Percentiles rank a stretch among this genome's conserved stretches.
Conservation (phyloP, 2,888 invertebrate species). For the Meiosimyza platycephala region DNA sequence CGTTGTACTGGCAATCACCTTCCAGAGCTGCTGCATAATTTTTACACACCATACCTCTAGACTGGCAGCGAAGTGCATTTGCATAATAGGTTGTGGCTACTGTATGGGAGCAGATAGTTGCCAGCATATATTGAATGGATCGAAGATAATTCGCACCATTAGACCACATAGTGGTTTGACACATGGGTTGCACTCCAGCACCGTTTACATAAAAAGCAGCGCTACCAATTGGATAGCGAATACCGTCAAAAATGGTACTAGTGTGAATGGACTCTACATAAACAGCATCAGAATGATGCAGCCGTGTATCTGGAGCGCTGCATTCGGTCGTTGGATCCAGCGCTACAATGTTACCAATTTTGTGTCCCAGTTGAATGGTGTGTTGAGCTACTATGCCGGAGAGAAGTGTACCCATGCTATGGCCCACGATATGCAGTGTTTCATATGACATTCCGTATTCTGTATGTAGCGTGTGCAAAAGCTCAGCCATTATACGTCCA, state of each 20-base stretch:
- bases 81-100: constrained; percentile 2
- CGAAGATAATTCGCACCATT: background rate
- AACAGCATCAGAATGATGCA: background rate
- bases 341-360: constrained; percentile 10
- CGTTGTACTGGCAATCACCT: background rate
- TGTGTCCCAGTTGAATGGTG: background rate
- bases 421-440: constrained; percentile 1
- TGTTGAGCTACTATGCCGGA: background rate
- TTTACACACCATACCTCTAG: background rate
- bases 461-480: background rate
- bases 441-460: constrained; percentile 18
- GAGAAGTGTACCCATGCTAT: background rate
- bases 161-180: background rate
- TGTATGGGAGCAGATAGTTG: background rate
- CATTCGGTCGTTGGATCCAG: constrained; percentile 1
- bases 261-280: constrained; percentile 1
- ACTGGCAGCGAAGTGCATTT: background rate
- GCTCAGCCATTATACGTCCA: constrained; percentile 1
- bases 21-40: background rate
- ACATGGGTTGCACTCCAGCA: background rate
- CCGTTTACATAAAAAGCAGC: constrained; percentile 6
- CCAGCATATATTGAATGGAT: background rate
- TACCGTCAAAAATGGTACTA: background rate
- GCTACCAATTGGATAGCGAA: background rate
- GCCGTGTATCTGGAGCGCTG: background rate